Evolutionary conservation across 2,888 invertebrate species (phyloP), one percentile per base, ranked within the genome.

Genomic region (Drosophila picticornis): DNA sequence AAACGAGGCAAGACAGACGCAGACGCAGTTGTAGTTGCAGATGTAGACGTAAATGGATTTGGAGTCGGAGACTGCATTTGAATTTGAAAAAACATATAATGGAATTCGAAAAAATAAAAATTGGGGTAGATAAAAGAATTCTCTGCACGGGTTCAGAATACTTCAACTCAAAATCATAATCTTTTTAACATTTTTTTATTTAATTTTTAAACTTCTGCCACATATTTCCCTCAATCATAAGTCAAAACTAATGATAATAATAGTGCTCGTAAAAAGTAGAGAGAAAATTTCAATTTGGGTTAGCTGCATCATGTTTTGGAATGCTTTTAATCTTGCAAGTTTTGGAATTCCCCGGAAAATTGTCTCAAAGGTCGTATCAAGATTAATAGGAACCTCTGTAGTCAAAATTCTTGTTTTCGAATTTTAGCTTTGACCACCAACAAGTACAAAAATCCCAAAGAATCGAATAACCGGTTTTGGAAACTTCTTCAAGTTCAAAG

Each of bases 391-490:
- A 0, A 38, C 0, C 4, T 10, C 2, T 4, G 10, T 40, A 10
- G 0, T 10, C 4, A 40, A n/a, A 40, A 4, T n/a, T 38, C 2
- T 9, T 38, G 4, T 10, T 4, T 38, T 9, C 0, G 10, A 38
- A n/a, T 10, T 4, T n/a, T 10, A 4, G 19, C n/a, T 4, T 40
- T 40, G 19, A 7, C 1, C 2, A 43, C 6, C 22, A 22, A 43
- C 6, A 43, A 43, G 4, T 22, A 43, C 13, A 43, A 22, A 3
- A 43, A 13, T 22, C n/a, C n/a, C 2, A n/a, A 40, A 0, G 4
- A n/a, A 0, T n/a, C 40, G 4, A 0, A n/a, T 2, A 5, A 10
- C 1, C 4, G 4, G 0, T 40, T 40, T 40, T 4, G 40, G 4
- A 10, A 19, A 0, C 38, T 2, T n/a, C 4, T 4, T 40, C 2